Conservation (phyloP, 2,113 vertebrate genomes). For the Ifrita kowaldi region DNA sequence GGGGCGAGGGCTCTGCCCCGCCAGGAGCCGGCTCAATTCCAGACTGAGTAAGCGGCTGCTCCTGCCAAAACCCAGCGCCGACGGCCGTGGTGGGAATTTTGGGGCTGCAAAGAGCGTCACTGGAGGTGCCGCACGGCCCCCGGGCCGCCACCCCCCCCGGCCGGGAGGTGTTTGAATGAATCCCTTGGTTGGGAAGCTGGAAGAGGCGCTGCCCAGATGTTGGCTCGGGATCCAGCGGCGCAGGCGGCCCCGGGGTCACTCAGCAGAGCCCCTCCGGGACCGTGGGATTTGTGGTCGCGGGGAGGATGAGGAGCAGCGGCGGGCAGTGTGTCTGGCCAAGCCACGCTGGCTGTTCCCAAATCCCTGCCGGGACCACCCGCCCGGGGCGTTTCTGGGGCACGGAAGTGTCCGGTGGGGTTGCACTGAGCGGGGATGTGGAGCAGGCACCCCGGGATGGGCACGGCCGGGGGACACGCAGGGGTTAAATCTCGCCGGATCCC, state of each 20-base stretch:
- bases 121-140: neutral
- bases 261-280: rapidly evolving
- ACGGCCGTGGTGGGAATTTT: neutral
- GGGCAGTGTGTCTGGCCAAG: neutral
- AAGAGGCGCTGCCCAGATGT: neutral
- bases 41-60: neutral
- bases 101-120: neutral
- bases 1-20: neutral
- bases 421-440: rapidly evolving
- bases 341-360: rapidly evolving
- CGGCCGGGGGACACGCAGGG: neutral
- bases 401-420: rapidly evolving
- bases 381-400: rapidly evolving
- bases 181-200: neutral
- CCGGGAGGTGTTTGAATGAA: neutral
- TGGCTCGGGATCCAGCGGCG: neutral
- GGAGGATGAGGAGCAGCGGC: neutral
- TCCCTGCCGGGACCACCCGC: neutral
- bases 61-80: neutral
- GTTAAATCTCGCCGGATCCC: neutral
- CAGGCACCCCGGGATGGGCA: too few relatives aligned
- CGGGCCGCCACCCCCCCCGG: neutral
- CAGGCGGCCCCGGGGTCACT: neutral
- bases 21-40: neutral
- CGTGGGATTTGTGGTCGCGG: rapidly evolving